Percentiles rank a stretch among this genome's conserved stretches.
phyloP scores from a whole-genome alignment of 2,888 invertebrate genomes.

The Clusia tigrina region DNA sequence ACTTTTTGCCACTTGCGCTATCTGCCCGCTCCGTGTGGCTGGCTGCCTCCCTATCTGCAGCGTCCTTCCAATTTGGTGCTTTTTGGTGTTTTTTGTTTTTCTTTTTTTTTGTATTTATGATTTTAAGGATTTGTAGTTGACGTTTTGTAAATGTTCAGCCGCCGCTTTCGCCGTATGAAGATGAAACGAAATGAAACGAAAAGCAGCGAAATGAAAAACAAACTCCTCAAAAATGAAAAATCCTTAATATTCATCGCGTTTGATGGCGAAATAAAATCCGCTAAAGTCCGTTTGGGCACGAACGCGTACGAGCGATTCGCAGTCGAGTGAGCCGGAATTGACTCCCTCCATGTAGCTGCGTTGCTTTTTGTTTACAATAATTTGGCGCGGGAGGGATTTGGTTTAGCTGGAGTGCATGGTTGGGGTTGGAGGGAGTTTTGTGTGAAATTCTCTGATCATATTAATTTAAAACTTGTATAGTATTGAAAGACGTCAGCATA shows the following conservation, averaged over 20 bases:
- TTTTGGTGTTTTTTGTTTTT: constrained; percentile 15
- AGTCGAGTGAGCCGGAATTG: too few species aligned
- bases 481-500: too few species aligned
- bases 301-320: not conserved
- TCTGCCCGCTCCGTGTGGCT: not conserved
- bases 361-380: too few species aligned
- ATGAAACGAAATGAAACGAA: constrained; percentile 18
- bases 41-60: not conserved
- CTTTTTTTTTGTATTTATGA: constrained; percentile 45
- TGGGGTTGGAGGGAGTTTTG: too few species aligned
- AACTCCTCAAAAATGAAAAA: constrained; percentile 37
- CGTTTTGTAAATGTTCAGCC: constrained; percentile 37
- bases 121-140: constrained; percentile 53
- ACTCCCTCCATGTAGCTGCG: too few species aligned
- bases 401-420: too few species aligned
- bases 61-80: not conserved
- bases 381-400: not conserved
- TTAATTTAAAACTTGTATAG: too few species aligned
- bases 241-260: constrained; percentile 58
- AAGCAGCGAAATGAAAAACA: constrained; percentile 13
- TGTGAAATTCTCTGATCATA: too few species aligned
- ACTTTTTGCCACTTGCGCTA: not conserved
- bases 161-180: not conserved
- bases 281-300: constrained; percentile 25
- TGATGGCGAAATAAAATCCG: constrained; percentile 19